Base-by-base conservation (phyloP, 2,888 invertebrate species). In the Ptychoptera albimana region DNA sequence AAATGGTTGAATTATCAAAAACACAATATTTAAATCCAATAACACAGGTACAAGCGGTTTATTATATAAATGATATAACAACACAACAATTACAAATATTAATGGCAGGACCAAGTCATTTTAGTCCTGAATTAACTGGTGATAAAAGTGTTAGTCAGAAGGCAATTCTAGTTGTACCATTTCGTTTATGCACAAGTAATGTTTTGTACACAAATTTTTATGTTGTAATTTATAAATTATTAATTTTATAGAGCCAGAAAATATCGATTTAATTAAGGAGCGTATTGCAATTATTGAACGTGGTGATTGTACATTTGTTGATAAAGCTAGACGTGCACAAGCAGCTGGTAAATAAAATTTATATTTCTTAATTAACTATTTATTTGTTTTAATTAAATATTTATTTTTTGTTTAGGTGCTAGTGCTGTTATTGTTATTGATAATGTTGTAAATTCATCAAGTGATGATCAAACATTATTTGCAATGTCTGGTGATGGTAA, bases 401-500 rank as follows among this genome's bases (percentile, higher is more conserved):
- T 23, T 23, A 23, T 23, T 23, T 23, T 5, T 23, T 23, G 23
- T 5, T 23, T 5, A 23, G 23, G 92, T 12, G 93, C 85, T 0
- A 67, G 78, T 32, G 86, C 83, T 14, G 85, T 85, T 13, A 83
- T 97, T 54, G 82, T 97, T 35, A 67, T 85, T 49, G 89, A 91
- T 66, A 89, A 91, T 63, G 74, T 79, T 10, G 70, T 75, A 5
- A 83, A 76, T 29, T 81, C 85, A 32, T 81, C 82, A 44, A 75
- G 81, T 37, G 74, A 77, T 30, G 77, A 72, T 42, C 80, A 85
- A 2, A 81, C 87, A 0, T 75, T 92, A 68, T 97, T 97, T 67
- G 91, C 92, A 5, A 96, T 97, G 96, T 91, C 92, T 1, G 92
- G 92, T 2, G 94, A 96, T 64, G 91, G 89, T 1, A 74, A 69